phyloP scores from a whole-genome alignment of 2,113 vertebrate species.

The Xenopus tropicalis region DNA sequence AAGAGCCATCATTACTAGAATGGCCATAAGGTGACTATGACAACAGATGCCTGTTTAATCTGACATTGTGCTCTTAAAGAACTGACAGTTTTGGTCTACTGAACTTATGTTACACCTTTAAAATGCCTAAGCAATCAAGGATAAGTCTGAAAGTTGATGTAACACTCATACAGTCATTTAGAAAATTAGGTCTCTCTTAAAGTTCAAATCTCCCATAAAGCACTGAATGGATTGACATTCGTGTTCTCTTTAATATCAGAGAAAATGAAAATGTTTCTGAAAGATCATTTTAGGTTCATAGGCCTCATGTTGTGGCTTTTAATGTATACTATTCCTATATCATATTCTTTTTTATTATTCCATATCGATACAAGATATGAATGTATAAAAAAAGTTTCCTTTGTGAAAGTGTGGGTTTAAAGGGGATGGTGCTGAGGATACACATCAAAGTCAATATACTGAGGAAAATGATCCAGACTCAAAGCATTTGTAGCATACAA shows the following conservation, averaged over 20 bases:
- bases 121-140: constrained; percentile 43
- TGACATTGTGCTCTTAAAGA: constrained; percentile 38
- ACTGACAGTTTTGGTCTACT: constrained; percentile 42
- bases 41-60: constrained; percentile 34
- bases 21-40: constrained; percentile 29
- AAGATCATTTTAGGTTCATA: constrained; percentile 19
- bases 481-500: too few species aligned
- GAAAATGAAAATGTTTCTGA: constrained; percentile 16
- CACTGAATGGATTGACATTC: constrained; percentile 15
- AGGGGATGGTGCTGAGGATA: too few species aligned
- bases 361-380: too few species aligned
- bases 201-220: constrained; percentile 35
- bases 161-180: constrained; percentile 39
- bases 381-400: too few species aligned
- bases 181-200: constrained; percentile 42
- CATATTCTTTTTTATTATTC: too few species aligned
- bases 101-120: constrained; percentile 27
- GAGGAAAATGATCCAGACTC: too few species aligned
- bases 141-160: constrained; percentile 34
- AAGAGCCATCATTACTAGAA: constrained; percentile 40
- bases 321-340: too few species aligned
- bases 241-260: constrained; percentile 14
- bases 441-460: too few species aligned
- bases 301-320: too few species aligned
- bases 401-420: too few species aligned